phyloP scores from a whole-genome alignment of 2,888 invertebrate species.

The Ceriagrion tenellum region DNA sequence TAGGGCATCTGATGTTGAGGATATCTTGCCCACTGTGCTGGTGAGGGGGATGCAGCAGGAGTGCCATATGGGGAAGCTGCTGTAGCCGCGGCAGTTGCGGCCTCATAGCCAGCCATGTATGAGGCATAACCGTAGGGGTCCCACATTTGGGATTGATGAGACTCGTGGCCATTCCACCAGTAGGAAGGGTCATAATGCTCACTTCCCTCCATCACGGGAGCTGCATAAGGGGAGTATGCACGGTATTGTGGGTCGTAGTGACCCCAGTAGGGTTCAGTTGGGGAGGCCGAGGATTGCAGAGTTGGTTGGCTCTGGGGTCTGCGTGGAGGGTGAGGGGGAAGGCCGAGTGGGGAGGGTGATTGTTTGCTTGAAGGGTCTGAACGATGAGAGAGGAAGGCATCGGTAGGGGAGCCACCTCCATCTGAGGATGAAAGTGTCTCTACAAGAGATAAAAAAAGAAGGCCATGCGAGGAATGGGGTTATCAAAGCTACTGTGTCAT shows the following conservation, averaged over 20 bases:
- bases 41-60: conserved; percentile 71
- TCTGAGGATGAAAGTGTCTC: conserved; percentile 66
- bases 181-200: conserved; percentile 56
- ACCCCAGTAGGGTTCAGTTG: conserved; percentile 60
- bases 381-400: conserved; percentile 61
- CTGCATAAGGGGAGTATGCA: conserved; percentile 35
- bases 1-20: conserved; percentile 77
- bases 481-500: conserved; percentile 62
- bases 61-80: conserved; percentile 69
- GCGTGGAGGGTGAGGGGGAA: conserved; percentile 66
- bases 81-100: conserved; percentile 68
- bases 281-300: conserved; percentile 63
- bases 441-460: conserved; percentile 67
- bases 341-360: conserved; percentile 16
- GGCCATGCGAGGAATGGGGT: conserved; percentile 66
- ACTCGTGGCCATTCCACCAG: conserved; percentile 41
- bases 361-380: conserved; percentile 69
- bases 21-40: conserved; percentile 72
- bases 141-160: conserved; percentile 52
- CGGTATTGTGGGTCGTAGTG: conserved; percentile 43
- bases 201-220: conserved; percentile 5
- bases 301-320: conserved; percentile 69
- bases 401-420: conserved; percentile 67
- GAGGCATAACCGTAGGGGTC: conserved; percentile 70
- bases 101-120: conserved; percentile 71